A percentile compares a stretch with the other conserved stretches of the same genome.
phyloP scores from a whole-genome alignment of 1,140 invertebrate species.

The Acyrthosiphon pisum region DNA sequence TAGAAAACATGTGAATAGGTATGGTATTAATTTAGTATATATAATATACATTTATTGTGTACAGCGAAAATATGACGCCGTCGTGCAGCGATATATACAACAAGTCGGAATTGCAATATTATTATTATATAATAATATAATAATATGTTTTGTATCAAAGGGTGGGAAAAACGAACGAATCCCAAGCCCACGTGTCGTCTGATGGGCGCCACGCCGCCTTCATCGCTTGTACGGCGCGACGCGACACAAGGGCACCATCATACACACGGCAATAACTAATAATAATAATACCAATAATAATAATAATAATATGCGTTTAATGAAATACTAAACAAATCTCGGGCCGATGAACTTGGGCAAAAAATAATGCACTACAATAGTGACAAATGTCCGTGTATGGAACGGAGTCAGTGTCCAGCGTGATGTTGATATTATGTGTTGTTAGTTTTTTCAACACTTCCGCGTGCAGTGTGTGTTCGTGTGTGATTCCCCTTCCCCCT shows the following conservation, averaged over 20 bases:
- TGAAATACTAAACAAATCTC: slow-evolving; percentile 26
- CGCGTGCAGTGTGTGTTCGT: background rate
- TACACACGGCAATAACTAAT: background rate
- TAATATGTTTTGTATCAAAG: background rate
- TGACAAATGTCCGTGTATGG: background rate
- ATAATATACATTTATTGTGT: background rate
- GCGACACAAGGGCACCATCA: background rate
- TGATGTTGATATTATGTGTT: slow-evolving; percentile 50
- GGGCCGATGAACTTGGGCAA: slow-evolving; percentile 8
- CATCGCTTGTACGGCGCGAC: background rate
- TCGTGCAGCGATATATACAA: background rate
- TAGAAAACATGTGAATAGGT: background rate
- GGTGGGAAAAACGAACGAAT: background rate
- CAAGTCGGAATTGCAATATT: background rate
- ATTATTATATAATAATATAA: background rate
- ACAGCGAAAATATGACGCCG: background rate
- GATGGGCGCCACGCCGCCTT: background rate
- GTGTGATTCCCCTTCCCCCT: background rate
- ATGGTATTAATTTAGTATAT: background rate
- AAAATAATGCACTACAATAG: slow-evolving; percentile 28
- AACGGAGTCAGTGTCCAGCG: slow-evolving; percentile 41
- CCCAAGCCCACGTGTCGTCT: background rate
- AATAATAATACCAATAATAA: background rate
- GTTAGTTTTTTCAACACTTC: slow-evolving; percentile 38
- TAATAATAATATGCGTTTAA: background rate